phyloP scores from a whole-genome alignment of 1,140 invertebrate genomes.

The Tribolium castaneum region DNA sequence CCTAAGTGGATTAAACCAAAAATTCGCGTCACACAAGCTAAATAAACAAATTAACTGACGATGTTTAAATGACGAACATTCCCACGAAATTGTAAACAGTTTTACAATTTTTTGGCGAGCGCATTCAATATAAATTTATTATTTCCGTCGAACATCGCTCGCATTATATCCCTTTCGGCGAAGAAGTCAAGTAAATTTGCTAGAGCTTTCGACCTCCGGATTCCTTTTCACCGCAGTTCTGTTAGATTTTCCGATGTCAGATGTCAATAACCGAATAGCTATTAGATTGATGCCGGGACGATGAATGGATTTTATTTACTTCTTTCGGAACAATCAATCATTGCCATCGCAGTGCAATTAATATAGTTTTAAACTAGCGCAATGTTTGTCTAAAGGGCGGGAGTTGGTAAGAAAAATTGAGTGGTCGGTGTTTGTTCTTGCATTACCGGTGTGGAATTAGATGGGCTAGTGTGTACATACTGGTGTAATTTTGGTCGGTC shows the following conservation, averaged over 20 bases:
- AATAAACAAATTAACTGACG: too few relatives aligned
- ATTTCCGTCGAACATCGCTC: neutral
- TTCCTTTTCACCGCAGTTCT: conserved; percentile 1
- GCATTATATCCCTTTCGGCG: neutral
- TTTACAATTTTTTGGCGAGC: too few relatives aligned
- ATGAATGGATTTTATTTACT: conserved; percentile 34
- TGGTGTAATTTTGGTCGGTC: conserved; percentile 23
- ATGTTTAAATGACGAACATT: too few relatives aligned
- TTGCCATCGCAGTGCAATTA: conserved; percentile 6
- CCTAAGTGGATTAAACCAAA: neutral
- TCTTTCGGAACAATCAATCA: conserved; percentile 9
- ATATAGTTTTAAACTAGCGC: neutral
- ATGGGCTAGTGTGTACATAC: conserved; percentile 31
- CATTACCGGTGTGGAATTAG: conserved; percentile 25
- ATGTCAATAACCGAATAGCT: conserved; percentile 29
- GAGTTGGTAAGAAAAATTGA: neutral
- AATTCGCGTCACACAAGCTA: neutral
- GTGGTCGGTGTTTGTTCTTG: conserved; percentile 9
- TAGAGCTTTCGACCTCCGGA: conserved; percentile 4
- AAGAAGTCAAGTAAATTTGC: conserved; percentile 25
- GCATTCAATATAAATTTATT: neutral
- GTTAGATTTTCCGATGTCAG: conserved; percentile 29
- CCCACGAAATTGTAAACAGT: too few relatives aligned
- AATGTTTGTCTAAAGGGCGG: neutral
- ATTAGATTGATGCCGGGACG: conserved; percentile 29